These are phyloP conservation scores for Caprella mutica DNA, from an alignment of 2,888 invertebrate genomes.

Conservation along the genomic window DNA sequence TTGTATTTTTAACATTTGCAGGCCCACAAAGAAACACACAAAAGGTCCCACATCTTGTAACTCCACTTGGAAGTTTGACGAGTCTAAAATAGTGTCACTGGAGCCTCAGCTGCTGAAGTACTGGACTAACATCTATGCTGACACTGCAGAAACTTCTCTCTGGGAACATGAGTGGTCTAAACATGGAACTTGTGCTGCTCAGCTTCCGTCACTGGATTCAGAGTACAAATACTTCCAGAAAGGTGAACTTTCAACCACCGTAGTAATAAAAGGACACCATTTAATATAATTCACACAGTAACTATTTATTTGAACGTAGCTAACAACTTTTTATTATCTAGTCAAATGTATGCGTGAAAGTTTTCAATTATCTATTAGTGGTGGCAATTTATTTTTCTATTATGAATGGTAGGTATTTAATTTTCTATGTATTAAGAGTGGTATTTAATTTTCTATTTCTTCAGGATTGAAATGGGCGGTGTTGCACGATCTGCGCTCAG, in stretches of 20 bases:
- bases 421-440: no score
- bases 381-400: no score
- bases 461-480: slow-evolving; percentile 36
- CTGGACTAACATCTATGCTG: slow-evolving; percentile 63
- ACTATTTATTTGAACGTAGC: no score
- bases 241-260: slow-evolving; percentile 52
- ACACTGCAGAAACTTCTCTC: slow-evolving; percentile 47
- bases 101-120: slow-evolving; percentile 47
- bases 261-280: no score
- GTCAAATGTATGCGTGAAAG: no score
- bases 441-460: no score
- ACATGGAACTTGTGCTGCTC: slow-evolving; percentile 66
- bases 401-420: no score
- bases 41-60: slow-evolving; percentile 62
- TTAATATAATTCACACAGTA: no score
- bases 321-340: no score
- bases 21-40: no score
- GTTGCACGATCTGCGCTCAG: slow-evolving; percentile 50
- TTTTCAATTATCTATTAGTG: no score
- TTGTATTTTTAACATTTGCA: no score
- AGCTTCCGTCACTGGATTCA: slow-evolving; percentile 47
- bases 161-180: slow-evolving; percentile 76
- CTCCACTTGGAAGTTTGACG: slow-evolving; percentile 54
- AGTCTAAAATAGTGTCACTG: slow-evolving; percentile 50
- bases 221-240: slow-evolving; percentile 58